Conservation (phyloP, 2,797 vertebrate genomes). For the Diplodus puntazzo region DNA sequence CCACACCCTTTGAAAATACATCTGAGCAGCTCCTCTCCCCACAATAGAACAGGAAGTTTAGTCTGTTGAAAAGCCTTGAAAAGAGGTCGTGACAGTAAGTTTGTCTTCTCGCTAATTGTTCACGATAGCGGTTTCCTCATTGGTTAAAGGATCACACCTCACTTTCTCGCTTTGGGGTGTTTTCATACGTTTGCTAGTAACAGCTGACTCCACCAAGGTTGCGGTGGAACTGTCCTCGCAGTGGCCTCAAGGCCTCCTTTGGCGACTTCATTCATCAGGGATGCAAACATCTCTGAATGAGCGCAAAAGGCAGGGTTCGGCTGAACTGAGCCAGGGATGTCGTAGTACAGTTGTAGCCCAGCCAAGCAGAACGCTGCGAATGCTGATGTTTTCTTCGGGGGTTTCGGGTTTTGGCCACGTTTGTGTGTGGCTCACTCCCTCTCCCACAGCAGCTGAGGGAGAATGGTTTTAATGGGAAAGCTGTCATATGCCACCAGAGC, state of each 20-base stretch:
- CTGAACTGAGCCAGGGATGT: slow-evolving; percentile 12
- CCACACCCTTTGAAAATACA: slow-evolving; percentile 3
- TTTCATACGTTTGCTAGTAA: slow-evolving; percentile 7
- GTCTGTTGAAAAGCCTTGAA: background rate
- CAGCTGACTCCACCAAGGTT: slow-evolving; percentile 16
- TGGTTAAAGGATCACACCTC: background rate
- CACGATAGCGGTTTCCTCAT: background rate
- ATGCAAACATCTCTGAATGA: slow-evolving; percentile 36
- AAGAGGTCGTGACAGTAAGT: slow-evolving; percentile 8
- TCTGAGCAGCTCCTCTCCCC: slow-evolving; percentile 20
- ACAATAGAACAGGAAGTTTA: slow-evolving; percentile 8
- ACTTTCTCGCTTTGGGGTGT: background rate
- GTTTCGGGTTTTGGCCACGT: slow-evolving; percentile 13
- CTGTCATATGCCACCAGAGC: slow-evolving; percentile 59
- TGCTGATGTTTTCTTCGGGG: slow-evolving; percentile 22
- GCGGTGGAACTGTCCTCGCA: slow-evolving; percentile 26
- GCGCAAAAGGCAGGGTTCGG: slow-evolving; percentile 27
- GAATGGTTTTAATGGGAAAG: slow-evolving; percentile 69
- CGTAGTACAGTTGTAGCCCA: slow-evolving; percentile 11
- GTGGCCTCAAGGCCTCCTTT: slow-evolving; percentile 39
- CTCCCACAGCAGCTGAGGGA: slow-evolving; percentile 54
- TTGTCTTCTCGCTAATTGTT: slow-evolving; percentile 10
- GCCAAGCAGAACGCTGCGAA: slow-evolving; percentile 19
- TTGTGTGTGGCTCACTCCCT: slow-evolving; percentile 20
- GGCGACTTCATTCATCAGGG: slow-evolving; percentile 57